Conservation (phyloP, 2,113 vertebrate species). For the Gymnocephalus cernua region DNA sequence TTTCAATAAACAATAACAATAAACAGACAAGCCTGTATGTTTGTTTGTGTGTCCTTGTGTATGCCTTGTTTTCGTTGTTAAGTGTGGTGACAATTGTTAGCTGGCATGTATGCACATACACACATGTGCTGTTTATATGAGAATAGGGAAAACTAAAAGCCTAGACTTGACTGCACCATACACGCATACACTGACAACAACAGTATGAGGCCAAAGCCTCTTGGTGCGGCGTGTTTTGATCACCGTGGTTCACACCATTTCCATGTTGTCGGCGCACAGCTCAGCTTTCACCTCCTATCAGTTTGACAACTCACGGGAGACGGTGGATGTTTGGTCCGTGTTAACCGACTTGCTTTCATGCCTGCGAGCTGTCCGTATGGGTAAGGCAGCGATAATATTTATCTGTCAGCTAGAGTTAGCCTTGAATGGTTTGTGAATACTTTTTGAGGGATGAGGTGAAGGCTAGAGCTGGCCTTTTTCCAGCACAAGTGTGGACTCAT, state of each 20-base stretch:
- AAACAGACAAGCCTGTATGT: neutral
- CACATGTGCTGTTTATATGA: neutral
- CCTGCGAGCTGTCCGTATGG: constrained; percentile 32
- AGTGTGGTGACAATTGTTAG: neutral
- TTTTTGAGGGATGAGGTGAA: neutral
- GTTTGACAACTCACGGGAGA: constrained; percentile 14
- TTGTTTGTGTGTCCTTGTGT: neutral
- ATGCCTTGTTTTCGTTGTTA: neutral
- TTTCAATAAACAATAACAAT: too few species aligned
- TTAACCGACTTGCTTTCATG: constrained; percentile 35
- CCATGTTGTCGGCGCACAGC: neutral
- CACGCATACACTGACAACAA: neutral
- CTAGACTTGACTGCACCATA: neutral
- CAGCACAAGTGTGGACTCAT: too few species aligned
- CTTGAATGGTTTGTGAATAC: neutral
- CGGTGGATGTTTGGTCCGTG: constrained; percentile 3
- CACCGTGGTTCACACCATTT: constrained; percentile 25
- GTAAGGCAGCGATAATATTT: constrained; percentile 8
- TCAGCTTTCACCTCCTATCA: constrained; percentile 37
- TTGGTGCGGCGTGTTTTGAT: constrained; percentile 18
- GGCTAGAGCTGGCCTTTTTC: neutral
- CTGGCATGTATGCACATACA: neutral
- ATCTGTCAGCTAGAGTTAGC: neutral
- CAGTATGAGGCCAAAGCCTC: neutral
- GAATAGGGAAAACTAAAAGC: too few species aligned